These are phyloP conservation scores for Drosophila mimica DNA, from an alignment of 2,888 invertebrate genomes.

Conservation along the genomic window DNA sequence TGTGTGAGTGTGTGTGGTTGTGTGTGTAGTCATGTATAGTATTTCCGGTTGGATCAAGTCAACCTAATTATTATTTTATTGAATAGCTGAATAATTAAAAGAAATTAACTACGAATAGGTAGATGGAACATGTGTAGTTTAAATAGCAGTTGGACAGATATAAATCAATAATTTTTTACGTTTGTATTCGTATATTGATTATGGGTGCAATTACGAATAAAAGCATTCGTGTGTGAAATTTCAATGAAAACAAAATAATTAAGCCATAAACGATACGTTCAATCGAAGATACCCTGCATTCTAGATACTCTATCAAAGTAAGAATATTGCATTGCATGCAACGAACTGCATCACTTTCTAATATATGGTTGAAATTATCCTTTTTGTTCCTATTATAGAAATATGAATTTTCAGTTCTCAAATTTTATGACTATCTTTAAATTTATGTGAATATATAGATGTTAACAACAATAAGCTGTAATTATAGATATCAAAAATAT, in stretches of 20 bases:
- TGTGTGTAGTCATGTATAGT: constrained; percentile 34
- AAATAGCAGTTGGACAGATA: constrained; percentile 12
- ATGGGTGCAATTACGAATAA: constrained; percentile 60
- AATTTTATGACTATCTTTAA: too few species aligned
- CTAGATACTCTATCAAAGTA: background rate
- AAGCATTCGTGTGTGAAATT: constrained; percentile 69
- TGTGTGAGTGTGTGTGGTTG: background rate
- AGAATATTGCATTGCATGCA: too few species aligned
- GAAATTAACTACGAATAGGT: constrained; percentile 57
- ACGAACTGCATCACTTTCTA: too few species aligned
- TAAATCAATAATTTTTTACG: constrained; percentile 35
- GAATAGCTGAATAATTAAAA: constrained; percentile 72
- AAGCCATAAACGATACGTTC: constrained; percentile 26
- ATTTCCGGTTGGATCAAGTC: constrained; percentile 70
- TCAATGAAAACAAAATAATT: constrained; percentile 42
- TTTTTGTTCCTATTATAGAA: background rate
- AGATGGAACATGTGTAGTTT: constrained; percentile 44
- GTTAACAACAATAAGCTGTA: background rate
- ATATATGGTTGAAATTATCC: too few species aligned
- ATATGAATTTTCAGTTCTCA: too few species aligned
- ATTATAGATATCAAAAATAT: background rate
- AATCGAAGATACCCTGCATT: constrained; percentile 7
- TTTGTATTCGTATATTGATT: constrained; percentile 25
- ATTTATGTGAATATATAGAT: too few species aligned
- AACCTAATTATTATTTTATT: constrained; percentile 68